These are phyloP conservation scores for Mirza zaza DNA, from an alignment of 2,113 vertebrate species.

Conservation along the genomic window DNA sequence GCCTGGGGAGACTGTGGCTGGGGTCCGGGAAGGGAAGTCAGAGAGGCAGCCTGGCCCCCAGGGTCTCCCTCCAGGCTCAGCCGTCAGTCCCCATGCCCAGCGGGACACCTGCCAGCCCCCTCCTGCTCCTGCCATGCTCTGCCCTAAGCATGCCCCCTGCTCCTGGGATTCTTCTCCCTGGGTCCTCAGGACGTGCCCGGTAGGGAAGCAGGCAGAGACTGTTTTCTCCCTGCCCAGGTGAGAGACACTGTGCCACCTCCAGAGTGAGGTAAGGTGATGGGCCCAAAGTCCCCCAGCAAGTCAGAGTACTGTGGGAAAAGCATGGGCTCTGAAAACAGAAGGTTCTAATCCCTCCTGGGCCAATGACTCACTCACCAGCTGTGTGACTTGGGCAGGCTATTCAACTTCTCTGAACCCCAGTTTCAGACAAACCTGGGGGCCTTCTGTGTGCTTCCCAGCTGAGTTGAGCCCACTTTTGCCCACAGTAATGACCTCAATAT, in stretches of 20 bases:
- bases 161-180: background rate
- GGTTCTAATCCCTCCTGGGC: background rate
- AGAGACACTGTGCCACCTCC: background rate
- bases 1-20: background rate
- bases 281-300: background rate
- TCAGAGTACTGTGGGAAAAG: background rate
- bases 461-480: background rate
- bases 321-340: background rate
- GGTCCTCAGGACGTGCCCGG: background rate
- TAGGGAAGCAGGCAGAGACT: background rate
- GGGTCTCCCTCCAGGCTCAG: background rate
- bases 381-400: background rate
- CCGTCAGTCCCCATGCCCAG: background rate
- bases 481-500: background rate
- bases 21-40: background rate
- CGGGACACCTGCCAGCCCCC: accelerated
- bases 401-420: background rate
- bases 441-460: background rate
- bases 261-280: background rate
- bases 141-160: background rate
- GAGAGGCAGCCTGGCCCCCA: background rate
- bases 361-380: background rate
- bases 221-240: background rate
- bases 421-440: background rate
- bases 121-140: accelerated